Evolutionary conservation across 2,113 vertebrate genomes (phyloP).

Genomic region (Clarias gariepinus): DNA sequence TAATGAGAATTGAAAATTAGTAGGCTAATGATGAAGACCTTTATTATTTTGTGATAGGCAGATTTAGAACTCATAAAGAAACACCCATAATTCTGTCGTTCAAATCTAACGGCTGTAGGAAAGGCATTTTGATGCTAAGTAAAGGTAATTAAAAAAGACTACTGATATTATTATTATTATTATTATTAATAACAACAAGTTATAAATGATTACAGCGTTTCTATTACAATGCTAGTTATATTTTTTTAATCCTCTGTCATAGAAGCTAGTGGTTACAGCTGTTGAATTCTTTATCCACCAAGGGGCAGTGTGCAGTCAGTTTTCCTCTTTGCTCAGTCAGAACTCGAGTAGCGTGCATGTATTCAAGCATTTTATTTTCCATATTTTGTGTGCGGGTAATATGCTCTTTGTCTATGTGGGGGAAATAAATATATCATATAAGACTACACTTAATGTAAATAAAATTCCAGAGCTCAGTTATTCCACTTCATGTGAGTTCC

Average conservation of each 20-base stretch:
- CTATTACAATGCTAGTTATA: conserved; percentile 6
- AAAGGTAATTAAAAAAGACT: neutral
- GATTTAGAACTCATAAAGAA: conserved; percentile 11
- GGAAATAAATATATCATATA: neutral
- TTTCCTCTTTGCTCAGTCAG: conserved; percentile 39
- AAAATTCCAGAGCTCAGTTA: neutral
- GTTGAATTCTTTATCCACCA: conserved; percentile 57
- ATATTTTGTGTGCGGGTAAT: conserved; percentile 47
- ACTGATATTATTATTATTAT: conserved; percentile 53
- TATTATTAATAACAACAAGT: neutral
- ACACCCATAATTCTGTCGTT: conserved; percentile 11
- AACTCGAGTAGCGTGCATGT: conserved; percentile 49
- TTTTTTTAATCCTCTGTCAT: conserved; percentile 17
- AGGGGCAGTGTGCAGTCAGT: conserved; percentile 73
- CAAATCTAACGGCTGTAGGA: neutral
- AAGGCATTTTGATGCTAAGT: neutral
- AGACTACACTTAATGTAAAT: neutral
- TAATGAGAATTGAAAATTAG: conserved; percentile 76
- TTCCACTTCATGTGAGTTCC: neutral
- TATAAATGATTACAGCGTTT: conserved; percentile 6
- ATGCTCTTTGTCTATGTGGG: neutral
- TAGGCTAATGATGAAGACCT: conserved; percentile 57
- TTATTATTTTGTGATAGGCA: conserved; percentile 39
- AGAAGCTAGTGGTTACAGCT: neutral
- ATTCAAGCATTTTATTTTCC: conserved; percentile 62